These are phyloP conservation scores for Hydractinia echinata DNA, from an alignment of 30 jellyfish, hydroid and myxozoan genomes.

Conservation along the genomic window DNA sequence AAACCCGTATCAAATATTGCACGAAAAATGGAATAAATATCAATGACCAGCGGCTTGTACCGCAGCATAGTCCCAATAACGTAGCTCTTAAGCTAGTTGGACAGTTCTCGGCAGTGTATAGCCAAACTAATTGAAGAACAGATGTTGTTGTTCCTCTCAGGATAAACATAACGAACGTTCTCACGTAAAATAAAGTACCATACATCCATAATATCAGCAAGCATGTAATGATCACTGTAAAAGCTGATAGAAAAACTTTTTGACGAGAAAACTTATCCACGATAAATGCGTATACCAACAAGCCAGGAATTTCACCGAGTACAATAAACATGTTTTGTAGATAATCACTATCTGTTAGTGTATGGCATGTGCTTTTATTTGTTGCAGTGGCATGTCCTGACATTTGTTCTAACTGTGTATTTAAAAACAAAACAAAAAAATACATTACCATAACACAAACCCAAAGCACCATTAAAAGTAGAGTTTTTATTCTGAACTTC, in stretches of 20 bases:
- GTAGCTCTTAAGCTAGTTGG: not conserved
- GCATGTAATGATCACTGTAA: not conserved
- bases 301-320: not conserved
- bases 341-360: not conserved
- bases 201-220: not conserved
- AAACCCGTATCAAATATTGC: not conserved
- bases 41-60: not conserved
- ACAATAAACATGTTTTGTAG: not conserved
- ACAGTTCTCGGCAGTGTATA: not conserved
- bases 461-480: not conserved
- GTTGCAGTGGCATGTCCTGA: not conserved
- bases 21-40: not conserved
- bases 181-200: not conserved
- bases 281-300: not conserved
- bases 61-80: not conserved
- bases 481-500: not conserved
- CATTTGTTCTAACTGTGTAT: not conserved
- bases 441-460: not conserved
- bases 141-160: not conserved
- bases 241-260: not conserved
- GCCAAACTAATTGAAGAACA: not conserved
- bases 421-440: not conserved
- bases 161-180: not conserved
- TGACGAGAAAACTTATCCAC: constrained; percentile 8
- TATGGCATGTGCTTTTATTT: not conserved